Evolutionary conservation across 2,113 vertebrate species (phyloP).

Genomic region (Amblyopsis rosae): DNA sequence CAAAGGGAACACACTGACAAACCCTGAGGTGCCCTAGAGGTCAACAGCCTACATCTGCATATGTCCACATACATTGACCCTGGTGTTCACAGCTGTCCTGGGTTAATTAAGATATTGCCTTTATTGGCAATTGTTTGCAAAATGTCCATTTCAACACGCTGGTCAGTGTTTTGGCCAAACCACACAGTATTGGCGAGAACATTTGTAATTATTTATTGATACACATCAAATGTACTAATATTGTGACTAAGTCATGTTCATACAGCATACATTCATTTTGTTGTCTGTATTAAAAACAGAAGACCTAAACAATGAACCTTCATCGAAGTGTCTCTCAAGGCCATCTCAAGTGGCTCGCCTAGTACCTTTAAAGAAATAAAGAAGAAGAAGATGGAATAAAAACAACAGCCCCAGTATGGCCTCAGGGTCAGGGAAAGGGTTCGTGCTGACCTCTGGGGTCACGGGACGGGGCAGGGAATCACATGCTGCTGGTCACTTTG

Average conservation of each 20-base stretch:
- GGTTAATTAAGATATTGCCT: too few species aligned
- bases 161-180: too few species aligned
- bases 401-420: slow-evolving; percentile 40
- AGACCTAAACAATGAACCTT: neutral
- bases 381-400: slow-evolving; percentile 59
- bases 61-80: neutral
- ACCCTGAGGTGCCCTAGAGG: slow-evolving; percentile 23
- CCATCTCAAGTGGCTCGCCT: neutral
- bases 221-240: too few species aligned
- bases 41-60: neutral
- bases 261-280: neutral
- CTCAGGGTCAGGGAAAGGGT: slow-evolving; percentile 42
- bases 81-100: too few species aligned
- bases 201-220: neutral
- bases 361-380: neutral
- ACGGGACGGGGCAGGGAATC: slow-evolving; percentile 46
- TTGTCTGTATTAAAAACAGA: neutral
- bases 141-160: too few species aligned
- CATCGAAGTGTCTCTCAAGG: neutral
- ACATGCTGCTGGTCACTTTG: slow-evolving; percentile 69
- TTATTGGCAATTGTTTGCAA: too few species aligned
- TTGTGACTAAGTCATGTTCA: neutral
- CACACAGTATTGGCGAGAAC: too few species aligned
- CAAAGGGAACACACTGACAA: slow-evolving; percentile 37
- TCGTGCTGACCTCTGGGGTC: slow-evolving; percentile 62